These are phyloP conservation scores for Tetranychus piercei DNA, from an alignment of 2,888 invertebrate species.

Conservation along the genomic window DNA sequence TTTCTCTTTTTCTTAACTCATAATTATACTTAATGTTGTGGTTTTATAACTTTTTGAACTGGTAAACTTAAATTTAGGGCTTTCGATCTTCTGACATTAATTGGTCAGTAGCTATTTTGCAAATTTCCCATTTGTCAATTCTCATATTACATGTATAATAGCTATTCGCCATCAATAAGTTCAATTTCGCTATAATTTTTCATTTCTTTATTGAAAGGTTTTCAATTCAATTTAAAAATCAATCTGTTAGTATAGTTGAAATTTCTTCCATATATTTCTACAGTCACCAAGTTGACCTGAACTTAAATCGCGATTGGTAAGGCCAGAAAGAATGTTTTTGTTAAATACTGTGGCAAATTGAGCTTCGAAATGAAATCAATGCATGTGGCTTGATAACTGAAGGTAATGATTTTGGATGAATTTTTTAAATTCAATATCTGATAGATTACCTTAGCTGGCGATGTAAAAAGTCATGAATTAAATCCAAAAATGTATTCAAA, in stretches of 20 bases:
- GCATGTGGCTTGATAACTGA: too few species aligned
- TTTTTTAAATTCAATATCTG: too few species aligned
- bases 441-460: too few species aligned
- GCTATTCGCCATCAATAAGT: constrained; percentile 28
- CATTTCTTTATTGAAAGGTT: neutral
- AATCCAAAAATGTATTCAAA: too few species aligned
- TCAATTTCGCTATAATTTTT: neutral
- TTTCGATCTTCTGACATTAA: constrained; percentile 39
- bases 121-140: constrained; percentile 55
- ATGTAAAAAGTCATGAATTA: too few species aligned
- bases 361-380: too few species aligned
- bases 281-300: constrained; percentile 57
- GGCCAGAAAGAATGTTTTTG: constrained; percentile 14
- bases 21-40: constrained; percentile 66
- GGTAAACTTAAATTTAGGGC: constrained; percentile 55
- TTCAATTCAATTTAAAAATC: neutral
- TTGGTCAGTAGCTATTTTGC: constrained; percentile 47
- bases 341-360: constrained; percentile 44
- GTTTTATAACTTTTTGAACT: constrained; percentile 67
- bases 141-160: too few species aligned
- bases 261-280: constrained; percentile 32
- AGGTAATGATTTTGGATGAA: too few species aligned
- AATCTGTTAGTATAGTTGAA: neutral
- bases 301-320: constrained; percentile 12
- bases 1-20: constrained; percentile 41